Evolutionary conservation across 2,113 vertebrate genomes (phyloP), one percentile per base, ranked within the genome.

Genomic region (Brachyistius frenatus): DNA sequence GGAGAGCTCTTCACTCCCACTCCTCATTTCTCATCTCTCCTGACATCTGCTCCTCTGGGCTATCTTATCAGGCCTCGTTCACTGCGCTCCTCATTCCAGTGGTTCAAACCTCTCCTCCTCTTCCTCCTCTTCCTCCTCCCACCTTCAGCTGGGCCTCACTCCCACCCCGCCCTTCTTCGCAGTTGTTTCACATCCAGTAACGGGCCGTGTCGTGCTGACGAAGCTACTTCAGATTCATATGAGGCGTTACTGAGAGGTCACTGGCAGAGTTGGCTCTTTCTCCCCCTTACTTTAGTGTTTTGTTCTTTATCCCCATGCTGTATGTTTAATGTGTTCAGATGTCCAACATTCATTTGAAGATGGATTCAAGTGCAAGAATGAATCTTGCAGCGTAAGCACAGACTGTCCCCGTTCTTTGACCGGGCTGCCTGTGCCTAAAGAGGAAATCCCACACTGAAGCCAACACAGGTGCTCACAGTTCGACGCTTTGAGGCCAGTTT

Each of bases 381-480:
- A 69, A 41, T 64, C 46, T 66, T 55, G 67, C 76, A n/a, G 47
- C 0, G 53, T 76, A 36, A 72, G 66, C 72, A 32, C 5, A 0
- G 2, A 39, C 37, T 39, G 9, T 62, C 31, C 62, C 64, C 0
- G 5, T 70, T 65, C 15, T 47, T 63, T 33, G 37, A 73, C 56
- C 2, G 9, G 1, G 2, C 41, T 63, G 62, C 49, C 8, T 58
- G 44, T 7, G 72, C 55, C 30, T 57, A 15, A 33, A 71, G 36
- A 69, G 54, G 47, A 66, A 75, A 81, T 71, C 75, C 75, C 30
- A 23, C n/a, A 72, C 50, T 36, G 16, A 44, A 64, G 61, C 53
- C 44, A 30, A 57, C 14, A 46, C 50, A 78, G 41, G 23, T 1
- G 11, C 30, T 56, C 36, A 41, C 2, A 55, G n/a, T 62, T 11